These are phyloP conservation scores for Meta bourneti DNA, from an alignment of 2,888 invertebrate genomes.

Conservation along the genomic window DNA sequence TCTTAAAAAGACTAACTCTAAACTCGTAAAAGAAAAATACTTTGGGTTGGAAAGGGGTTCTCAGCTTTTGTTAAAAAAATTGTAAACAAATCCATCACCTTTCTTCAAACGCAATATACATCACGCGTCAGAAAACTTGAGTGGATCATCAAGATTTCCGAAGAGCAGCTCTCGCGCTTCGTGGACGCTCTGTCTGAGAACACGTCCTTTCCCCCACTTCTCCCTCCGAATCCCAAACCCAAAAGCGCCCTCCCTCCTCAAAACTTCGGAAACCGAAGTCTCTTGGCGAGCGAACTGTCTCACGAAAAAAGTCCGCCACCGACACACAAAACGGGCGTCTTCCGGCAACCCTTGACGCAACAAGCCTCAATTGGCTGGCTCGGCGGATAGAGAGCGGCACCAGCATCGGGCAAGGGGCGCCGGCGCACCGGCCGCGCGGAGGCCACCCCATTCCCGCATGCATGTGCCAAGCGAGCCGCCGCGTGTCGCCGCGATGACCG, in stretches of 20 bases:
- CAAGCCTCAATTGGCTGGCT: constrained; percentile 75
- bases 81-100: too few species aligned
- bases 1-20: too few species aligned
- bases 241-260: neutral
- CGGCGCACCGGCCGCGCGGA: constrained; percentile 22
- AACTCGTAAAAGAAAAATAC: too few species aligned
- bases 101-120: too few species aligned
- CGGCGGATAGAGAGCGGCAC: constrained; percentile 26
- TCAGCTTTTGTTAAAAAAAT: too few species aligned
- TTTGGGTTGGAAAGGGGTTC: too few species aligned
- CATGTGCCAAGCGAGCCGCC: constrained; percentile 54
- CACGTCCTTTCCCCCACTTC: too few species aligned
- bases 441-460: constrained; percentile 53
- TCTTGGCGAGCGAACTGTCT: constrained; percentile 13
- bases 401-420: constrained; percentile 19
- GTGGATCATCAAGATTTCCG: too few species aligned
- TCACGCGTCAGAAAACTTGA: too few species aligned
- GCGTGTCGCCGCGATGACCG: constrained; percentile 44
- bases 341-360: constrained; percentile 63
- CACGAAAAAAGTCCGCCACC: constrained; percentile 6
- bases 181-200: too few species aligned
- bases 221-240: neutral
- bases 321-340: neutral
- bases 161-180: too few species aligned
- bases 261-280: constrained; percentile 3